Evolutionary conservation across 2,797 vertebrate genomes (phyloP), one percentile per base, ranked within the genome.

Genomic region (Cossypha dichroa): DNA sequence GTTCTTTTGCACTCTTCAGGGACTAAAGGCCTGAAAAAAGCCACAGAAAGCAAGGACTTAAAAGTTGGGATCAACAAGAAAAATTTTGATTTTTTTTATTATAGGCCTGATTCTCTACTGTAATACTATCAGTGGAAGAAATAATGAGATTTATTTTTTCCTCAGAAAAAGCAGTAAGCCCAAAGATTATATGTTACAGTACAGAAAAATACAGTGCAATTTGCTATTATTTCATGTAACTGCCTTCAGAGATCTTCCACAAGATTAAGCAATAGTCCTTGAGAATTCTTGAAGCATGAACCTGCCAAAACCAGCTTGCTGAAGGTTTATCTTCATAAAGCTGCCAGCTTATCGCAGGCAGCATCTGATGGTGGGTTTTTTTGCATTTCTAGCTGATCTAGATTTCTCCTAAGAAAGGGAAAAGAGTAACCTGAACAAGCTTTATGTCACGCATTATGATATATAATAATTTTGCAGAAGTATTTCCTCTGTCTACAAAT

Each of bases 1-100:
- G 95, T 97, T 91, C 98, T 98, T 97, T 98, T 99, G 97, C 99
- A 99, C 97, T 99, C 99, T 97, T 99, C 99, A 13, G 99, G 99
- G 96, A 98, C 95, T 84, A 98, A 98, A 94, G 99, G 98, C 97
- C 99, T 99, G 86, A 31, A 92, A 12, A 68, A 82, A 96, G 91
- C 91, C 46, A 96, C 21, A 90, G 5, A 3, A 55, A 55, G 15
- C 20, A 88, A 91, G 58, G 17, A 75, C 45, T 87, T 95, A 87
- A 86, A 90, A 95, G 41, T 68, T 2, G 5, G 23, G n/a, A 67
- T 92, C 54, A 88, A 79, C 22, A 31, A 83, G 75, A 91, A 74
- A 90, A 80, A 25, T 8, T 33, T 40, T 29, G 11, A 0, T 60
- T 62, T 74, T 74, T 19, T 49, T 28, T 16, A 51, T 46, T 76